Conservation (phyloP, 2,113 vertebrate species). For the Ophthalmolycus amberensis region DNA sequence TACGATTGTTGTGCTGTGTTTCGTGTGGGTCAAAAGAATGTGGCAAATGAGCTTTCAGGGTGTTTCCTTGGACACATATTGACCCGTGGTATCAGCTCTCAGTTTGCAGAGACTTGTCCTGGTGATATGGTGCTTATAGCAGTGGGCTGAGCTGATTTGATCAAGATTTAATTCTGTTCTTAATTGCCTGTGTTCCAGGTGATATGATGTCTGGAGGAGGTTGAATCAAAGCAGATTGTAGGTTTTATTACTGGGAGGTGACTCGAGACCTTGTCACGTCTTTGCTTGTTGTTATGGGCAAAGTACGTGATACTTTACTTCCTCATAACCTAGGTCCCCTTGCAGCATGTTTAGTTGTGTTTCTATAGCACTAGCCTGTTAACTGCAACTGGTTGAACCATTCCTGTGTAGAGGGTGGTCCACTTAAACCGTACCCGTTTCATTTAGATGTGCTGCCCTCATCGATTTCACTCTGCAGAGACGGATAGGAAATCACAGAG, state of each 20-base stretch:
- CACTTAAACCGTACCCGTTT: background rate
- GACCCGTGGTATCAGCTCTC: slow-evolving; percentile 24
- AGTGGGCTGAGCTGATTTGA: background rate
- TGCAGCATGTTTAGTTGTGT: background rate
- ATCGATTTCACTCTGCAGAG: background rate
- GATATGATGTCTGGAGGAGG: background rate
- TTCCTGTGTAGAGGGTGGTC: background rate
- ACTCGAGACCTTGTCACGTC: background rate
- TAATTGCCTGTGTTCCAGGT: background rate
- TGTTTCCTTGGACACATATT: slow-evolving; percentile 24
- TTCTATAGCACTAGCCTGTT: background rate
- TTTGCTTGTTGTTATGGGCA: slow-evolving; percentile 14
- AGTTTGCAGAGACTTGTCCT: slow-evolving; percentile 9
- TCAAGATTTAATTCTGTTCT: background rate
- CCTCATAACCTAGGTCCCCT: background rate
- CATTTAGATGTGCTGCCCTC: background rate
- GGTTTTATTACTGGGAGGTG: slow-evolving; percentile 12
- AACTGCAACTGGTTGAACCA: background rate
- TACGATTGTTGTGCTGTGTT: background rate
- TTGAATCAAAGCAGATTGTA: background rate
- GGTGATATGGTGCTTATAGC: background rate
- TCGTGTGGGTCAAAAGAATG: background rate
- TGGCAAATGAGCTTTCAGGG: background rate
- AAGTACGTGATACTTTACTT: slow-evolving; percentile 21
- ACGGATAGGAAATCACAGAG: background rate